Conservation (phyloP, 1,140 invertebrate genomes). For the Drosophila sucinea region DNA sequence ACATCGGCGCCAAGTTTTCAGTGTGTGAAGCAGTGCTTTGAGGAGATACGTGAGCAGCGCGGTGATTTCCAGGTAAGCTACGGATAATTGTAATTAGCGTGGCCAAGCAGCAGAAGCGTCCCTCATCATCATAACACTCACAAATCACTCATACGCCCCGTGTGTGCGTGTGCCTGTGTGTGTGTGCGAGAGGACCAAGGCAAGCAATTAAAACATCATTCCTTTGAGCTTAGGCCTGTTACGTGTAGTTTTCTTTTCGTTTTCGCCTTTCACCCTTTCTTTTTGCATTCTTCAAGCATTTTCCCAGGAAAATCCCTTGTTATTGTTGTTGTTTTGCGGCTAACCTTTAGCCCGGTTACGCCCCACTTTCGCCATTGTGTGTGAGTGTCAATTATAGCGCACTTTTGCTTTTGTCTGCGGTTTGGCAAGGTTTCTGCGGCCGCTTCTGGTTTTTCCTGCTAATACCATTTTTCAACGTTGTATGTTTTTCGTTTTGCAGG, state of each 20-base stretch:
- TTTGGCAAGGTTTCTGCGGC: slow-evolving; percentile 18
- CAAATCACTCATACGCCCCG: slow-evolving; percentile 12
- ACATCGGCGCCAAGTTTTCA: slow-evolving; percentile 90
- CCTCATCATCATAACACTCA: neutral
- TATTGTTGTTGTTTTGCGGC: slow-evolving; percentile 33
- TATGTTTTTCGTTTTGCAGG: slow-evolving; percentile 83
- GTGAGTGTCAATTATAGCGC: slow-evolving; percentile 65
- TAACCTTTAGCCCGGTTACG: slow-evolving; percentile 24
- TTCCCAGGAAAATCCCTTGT: slow-evolving; percentile 8
- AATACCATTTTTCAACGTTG: slow-evolving; percentile 37
- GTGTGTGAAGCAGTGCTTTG: slow-evolving; percentile 91
- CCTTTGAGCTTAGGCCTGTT: slow-evolving; percentile 27
- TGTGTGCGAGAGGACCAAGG: slow-evolving; percentile 12
- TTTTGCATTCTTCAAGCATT: neutral
- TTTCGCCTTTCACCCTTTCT: neutral
- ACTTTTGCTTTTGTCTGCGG: slow-evolving; percentile 35
- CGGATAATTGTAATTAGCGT: slow-evolving; percentile 58
- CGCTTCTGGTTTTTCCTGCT: slow-evolving; percentile 28
- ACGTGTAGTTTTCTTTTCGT: neutral
- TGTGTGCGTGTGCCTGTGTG: neutral
- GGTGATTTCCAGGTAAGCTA: slow-evolving; percentile 87
- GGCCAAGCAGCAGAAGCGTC: neutral
- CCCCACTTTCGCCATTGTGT: slow-evolving; percentile 40
- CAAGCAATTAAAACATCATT: slow-evolving; percentile 51
- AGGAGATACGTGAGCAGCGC: slow-evolving; percentile 92